Conservation (phyloP, 2,888 invertebrate species). For the Drosophila sordidula region DNA sequence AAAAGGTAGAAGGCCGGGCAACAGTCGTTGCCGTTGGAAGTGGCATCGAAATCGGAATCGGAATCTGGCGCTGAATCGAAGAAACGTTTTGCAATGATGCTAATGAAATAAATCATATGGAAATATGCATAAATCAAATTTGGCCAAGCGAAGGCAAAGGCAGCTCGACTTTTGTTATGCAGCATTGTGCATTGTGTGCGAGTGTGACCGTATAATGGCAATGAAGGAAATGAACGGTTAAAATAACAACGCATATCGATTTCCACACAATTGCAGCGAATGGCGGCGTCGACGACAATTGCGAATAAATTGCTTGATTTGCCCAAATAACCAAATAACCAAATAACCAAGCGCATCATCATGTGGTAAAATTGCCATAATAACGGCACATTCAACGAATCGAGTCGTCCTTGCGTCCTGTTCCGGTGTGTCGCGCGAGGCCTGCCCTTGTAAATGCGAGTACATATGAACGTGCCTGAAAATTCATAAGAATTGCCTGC, state of each 20-base stretch:
- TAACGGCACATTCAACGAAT: constrained; percentile 74
- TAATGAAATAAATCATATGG: constrained; percentile 80
- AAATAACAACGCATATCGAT: constrained; percentile 80
- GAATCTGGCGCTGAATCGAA: constrained; percentile 10
- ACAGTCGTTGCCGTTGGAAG: constrained; percentile 8
- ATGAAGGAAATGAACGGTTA: constrained; percentile 79
- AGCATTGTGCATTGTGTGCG: constrained; percentile 35
- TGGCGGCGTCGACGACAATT: constrained; percentile 69
- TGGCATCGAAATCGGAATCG: constrained; percentile 8
- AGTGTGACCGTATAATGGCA: constrained; percentile 47
- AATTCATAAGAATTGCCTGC: constrained; percentile 80
- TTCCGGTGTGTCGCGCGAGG: constrained; percentile 54
- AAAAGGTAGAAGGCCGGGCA: constrained; percentile 31
- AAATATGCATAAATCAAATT: constrained; percentile 80
- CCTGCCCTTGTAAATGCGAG: constrained; percentile 21
- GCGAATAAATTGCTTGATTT: constrained; percentile 80
- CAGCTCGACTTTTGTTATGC: constrained; percentile 32
- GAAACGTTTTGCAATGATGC: constrained; percentile 60
- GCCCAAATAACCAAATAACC: constrained; percentile 77
- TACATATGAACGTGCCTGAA: constrained; percentile 62
- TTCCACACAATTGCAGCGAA: constrained; percentile 75
- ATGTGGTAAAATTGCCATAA: constrained; percentile 79
- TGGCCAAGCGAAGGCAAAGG: constrained; percentile 41
- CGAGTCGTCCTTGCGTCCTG: constrained; percentile 70
- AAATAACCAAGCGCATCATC: constrained; percentile 80